Percentiles rank a stretch among this genome's conserved stretches.
Evolutionary conservation across 2,113 vertebrate species (phyloP).

Genomic region (Madoqua kirkii): DNA sequence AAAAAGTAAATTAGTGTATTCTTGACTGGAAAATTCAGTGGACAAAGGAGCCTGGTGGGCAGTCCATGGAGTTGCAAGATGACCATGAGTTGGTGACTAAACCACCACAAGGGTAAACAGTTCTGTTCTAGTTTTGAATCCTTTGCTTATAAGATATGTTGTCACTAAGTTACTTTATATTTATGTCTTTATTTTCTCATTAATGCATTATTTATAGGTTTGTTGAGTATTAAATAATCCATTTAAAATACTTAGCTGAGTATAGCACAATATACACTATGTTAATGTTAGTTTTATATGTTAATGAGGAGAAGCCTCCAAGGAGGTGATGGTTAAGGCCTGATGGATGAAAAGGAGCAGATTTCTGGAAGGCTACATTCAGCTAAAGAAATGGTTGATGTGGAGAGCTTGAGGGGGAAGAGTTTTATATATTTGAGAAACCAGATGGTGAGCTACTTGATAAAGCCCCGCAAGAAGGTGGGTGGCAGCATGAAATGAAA

Average conservation of each 20-base stretch:
- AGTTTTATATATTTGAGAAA: not conserved
- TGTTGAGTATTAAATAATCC: not conserved
- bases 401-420: not conserved
- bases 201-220: not conserved
- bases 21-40: not conserved
- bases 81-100: not conserved
- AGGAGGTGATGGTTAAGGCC: not conserved
- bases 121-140: not conserved
- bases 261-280: not conserved
- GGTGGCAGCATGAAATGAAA: not conserved
- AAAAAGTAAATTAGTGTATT: not conserved
- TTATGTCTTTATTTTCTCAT: not conserved
- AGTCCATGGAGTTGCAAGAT: not conserved
- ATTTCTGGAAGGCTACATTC: not conserved
- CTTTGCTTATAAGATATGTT: not conserved
- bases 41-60: rapidly evolving
- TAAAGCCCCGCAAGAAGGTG: not conserved
- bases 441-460: too few relatives aligned
- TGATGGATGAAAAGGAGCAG: not conserved
- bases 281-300: not conserved
- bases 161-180: not conserved
- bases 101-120: not conserved
- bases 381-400: not conserved
- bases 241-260: not conserved
- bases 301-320: not conserved